Percentiles rank a stretch among this genome's conserved stretches.
phyloP scores from a whole-genome alignment of 2,888 invertebrate species.

The Noctua pronuba region DNA sequence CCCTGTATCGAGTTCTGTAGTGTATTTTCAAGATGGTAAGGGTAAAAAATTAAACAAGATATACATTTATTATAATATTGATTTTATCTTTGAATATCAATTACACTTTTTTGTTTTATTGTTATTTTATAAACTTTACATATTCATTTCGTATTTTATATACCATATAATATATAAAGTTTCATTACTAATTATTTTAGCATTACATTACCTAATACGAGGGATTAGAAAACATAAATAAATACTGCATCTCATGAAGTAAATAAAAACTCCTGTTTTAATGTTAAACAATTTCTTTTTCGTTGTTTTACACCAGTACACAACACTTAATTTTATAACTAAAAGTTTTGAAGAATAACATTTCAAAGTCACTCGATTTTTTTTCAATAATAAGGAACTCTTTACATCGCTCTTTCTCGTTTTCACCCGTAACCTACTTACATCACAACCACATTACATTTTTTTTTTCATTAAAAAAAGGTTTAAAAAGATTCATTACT shows the following conservation, averaged over 20 bases:
- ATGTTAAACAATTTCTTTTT: slow-evolving; percentile 59
- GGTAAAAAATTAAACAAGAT: slow-evolving; percentile 53
- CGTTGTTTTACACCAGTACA: slow-evolving; percentile 73
- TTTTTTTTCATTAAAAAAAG: slow-evolving; percentile 72
- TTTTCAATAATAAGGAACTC: slow-evolving; percentile 81
- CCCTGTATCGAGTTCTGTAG: no score
- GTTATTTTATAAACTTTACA: slow-evolving; percentile 86
- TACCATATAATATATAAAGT: slow-evolving; percentile 78
- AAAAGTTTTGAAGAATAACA: slow-evolving; percentile 81
- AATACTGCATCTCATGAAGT: slow-evolving; percentile 51
- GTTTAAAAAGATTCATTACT: slow-evolving; percentile 72
- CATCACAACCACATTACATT: slow-evolving; percentile 86
- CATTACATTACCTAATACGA: slow-evolving; percentile 66
- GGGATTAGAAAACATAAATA: slow-evolving; percentile 41
- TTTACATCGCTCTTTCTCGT: slow-evolving; percentile 68
- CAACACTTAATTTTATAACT: slow-evolving; percentile 65
- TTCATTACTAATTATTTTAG: slow-evolving; percentile 74
- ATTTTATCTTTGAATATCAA: slow-evolving; percentile 87
- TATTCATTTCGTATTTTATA: slow-evolving; percentile 76
- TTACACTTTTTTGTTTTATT: slow-evolving; percentile 84
- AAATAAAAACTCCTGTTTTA: slow-evolving; percentile 64
- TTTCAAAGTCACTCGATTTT: slow-evolving; percentile 75
- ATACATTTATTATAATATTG: slow-evolving; percentile 86
- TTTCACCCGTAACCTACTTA: slow-evolving; percentile 78
- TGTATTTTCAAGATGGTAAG: background rate